Percentiles rank a stretch among this genome's conserved stretches.
Evolutionary conservation across 2,888 invertebrate genomes (phyloP).

Genomic region (Erpobdella octoculata): DNA sequence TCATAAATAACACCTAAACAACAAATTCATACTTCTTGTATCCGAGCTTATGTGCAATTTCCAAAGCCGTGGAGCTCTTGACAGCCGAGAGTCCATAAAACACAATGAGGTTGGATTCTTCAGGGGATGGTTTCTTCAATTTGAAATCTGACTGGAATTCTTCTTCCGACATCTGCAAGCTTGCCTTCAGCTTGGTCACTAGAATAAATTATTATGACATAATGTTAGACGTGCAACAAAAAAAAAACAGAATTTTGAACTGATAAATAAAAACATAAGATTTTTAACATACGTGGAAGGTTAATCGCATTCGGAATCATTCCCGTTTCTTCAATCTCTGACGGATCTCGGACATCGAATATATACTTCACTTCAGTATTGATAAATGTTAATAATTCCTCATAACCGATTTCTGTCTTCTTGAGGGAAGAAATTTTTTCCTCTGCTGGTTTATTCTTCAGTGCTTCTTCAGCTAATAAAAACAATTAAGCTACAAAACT

Average conservation of each 20-base stretch:
- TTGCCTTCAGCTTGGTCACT: slow-evolving; percentile 44
- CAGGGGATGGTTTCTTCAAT: slow-evolving; percentile 33
- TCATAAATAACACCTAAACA: no score
- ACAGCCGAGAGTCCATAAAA: slow-evolving; percentile 42
- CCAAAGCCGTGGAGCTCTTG: slow-evolving; percentile 41
- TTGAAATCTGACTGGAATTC: slow-evolving; percentile 36
- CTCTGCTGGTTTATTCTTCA: neutral
- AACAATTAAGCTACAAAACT: no score
- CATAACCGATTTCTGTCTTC: slow-evolving; percentile 21
- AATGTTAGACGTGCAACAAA: slow-evolving; percentile 15
- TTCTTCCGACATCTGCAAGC: slow-evolving; percentile 37
- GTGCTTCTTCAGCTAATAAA: neutral
- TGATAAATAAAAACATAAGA: neutral
- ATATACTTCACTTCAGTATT: slow-evolving; percentile 31
- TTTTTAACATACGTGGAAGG: slow-evolving; percentile 43
- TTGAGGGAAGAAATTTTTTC: neutral
- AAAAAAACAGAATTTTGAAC: neutral
- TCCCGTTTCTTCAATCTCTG: slow-evolving; percentile 45
- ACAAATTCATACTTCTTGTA: slow-evolving; percentile 41
- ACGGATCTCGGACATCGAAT: slow-evolving; percentile 47
- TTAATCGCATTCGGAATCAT: slow-evolving; percentile 44
- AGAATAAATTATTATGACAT: no score
- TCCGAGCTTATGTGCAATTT: slow-evolving; percentile 43
- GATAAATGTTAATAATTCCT: slow-evolving; percentile 14
- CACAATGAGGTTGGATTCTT: slow-evolving; percentile 38